phyloP scores from a whole-genome alignment of 2,797 vertebrate species.

The Cetoscarus ocellatus region DNA sequence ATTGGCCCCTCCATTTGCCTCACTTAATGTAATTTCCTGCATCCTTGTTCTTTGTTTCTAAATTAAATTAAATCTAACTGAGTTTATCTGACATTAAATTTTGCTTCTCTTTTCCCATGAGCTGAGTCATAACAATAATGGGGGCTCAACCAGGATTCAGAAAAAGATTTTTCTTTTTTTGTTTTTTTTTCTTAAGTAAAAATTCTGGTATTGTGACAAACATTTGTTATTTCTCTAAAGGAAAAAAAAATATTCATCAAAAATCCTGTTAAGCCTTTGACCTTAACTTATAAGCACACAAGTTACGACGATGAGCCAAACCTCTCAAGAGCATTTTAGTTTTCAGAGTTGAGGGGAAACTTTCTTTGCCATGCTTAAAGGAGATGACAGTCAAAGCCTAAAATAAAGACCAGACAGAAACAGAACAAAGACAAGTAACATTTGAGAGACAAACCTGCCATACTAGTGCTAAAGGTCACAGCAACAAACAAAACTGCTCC shows the following conservation, averaged over 20 bases:
- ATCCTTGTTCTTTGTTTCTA: too few species aligned
- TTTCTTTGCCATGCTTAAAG: background rate
- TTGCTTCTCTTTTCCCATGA: too few species aligned
- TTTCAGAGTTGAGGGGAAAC: slow-evolving; percentile 10
- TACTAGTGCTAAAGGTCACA: slow-evolving; percentile 60
- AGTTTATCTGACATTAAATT: too few species aligned
- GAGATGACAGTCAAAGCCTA: slow-evolving; percentile 3
- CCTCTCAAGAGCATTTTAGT: background rate
- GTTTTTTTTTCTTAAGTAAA: too few species aligned
- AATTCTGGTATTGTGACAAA: too few species aligned
- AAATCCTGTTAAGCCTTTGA: slow-evolving; percentile 13
- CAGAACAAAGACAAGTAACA: slow-evolving; percentile 25
- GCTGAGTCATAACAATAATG: too few species aligned
- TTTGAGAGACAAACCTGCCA: slow-evolving; percentile 57
- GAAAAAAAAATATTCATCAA: background rate
- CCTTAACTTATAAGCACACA: slow-evolving; percentile 16
- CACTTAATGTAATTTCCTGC: too few species aligned
- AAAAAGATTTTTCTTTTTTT: too few species aligned
- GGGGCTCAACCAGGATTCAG: too few species aligned
- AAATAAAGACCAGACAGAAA: slow-evolving; percentile 10
- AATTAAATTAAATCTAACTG: too few species aligned
- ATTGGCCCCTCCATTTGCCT: too few species aligned
- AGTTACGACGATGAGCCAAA: background rate
- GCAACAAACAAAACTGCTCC: slow-evolving; percentile 63
- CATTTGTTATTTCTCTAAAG: too few species aligned